These are phyloP conservation scores for Lytechinus pictus DNA, from an alignment of 35 echinoderm and acorn worm species.

Conservation along the genomic window DNA sequence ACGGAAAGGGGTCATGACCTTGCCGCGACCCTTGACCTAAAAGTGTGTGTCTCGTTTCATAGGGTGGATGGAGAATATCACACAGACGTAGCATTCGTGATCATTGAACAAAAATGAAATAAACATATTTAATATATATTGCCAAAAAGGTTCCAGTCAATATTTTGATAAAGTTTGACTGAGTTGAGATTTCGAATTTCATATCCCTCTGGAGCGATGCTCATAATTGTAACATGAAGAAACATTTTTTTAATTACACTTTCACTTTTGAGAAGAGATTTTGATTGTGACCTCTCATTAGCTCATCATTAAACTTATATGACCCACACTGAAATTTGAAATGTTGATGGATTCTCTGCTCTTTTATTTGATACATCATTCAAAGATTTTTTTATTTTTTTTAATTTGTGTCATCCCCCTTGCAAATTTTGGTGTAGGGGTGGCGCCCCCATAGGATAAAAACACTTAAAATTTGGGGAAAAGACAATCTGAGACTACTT, in stretches of 20 bases:
- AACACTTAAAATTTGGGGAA: too few species aligned
- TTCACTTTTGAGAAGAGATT: conserved; percentile 2
- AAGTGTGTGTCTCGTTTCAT: neutral
- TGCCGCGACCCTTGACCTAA: conserved; percentile 32
- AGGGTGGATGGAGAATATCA: neutral
- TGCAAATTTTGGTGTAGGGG: too few species aligned
- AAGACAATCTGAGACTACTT: too few species aligned
- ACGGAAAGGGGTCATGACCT: neutral
- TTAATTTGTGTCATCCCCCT: too few species aligned
- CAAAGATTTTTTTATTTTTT: too few species aligned
- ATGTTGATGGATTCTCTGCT: too few species aligned
- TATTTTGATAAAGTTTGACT: neutral
- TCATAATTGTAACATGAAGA: neutral
- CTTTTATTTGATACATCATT: too few species aligned
- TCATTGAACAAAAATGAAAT: neutral
- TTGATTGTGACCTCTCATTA: neutral
- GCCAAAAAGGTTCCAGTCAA: neutral
- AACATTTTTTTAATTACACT: neutral
- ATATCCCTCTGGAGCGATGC: neutral
- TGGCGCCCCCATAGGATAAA: too few species aligned
- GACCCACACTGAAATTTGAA: too few species aligned
- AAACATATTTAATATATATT: neutral
- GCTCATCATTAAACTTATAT: too few species aligned
- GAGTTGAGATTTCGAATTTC: neutral
- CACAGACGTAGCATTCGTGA: too few species aligned